Evolutionary conservation across 2,113 vertebrate genomes (phyloP).

Genomic region (Megalops atlanticus): DNA sequence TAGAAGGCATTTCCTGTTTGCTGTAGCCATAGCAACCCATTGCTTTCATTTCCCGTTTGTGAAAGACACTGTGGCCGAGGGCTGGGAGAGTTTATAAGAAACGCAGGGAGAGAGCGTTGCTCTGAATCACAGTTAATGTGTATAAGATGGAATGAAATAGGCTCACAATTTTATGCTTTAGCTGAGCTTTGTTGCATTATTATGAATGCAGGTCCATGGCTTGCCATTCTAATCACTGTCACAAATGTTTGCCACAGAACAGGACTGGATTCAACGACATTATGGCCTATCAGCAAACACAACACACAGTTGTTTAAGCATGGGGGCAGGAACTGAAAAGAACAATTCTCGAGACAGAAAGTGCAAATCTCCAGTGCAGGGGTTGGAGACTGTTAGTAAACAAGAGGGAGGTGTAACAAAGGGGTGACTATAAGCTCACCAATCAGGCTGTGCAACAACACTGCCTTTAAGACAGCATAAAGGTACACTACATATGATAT

Average conservation of each 20-base stretch:
- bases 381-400: too few relatives aligned
- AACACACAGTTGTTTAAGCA: too few relatives aligned
- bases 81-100: neutral
- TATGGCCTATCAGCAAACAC: too few relatives aligned
- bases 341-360: too few relatives aligned
- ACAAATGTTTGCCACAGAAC: neutral
- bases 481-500: too few relatives aligned
- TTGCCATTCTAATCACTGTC: neutral
- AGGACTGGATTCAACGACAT: neutral
- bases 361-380: too few relatives aligned
- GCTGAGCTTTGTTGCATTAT: conserved; percentile 6
- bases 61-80: neutral
- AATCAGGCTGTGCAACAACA: too few relatives aligned
- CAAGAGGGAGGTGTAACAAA: too few relatives aligned
- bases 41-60: conserved; percentile 25
- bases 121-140: neutral
- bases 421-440: too few relatives aligned
- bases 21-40: conserved; percentile 19
- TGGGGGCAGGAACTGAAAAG: too few relatives aligned
- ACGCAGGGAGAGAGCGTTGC: neutral
- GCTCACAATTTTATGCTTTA: conserved; percentile 33
- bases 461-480: too few relatives aligned
- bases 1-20: conserved; percentile 33
- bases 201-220: neutral
- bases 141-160: conserved; percentile 10